phyloP scores from a whole-genome alignment of 2,113 vertebrate species.

The Anolis carolinensis region DNA sequence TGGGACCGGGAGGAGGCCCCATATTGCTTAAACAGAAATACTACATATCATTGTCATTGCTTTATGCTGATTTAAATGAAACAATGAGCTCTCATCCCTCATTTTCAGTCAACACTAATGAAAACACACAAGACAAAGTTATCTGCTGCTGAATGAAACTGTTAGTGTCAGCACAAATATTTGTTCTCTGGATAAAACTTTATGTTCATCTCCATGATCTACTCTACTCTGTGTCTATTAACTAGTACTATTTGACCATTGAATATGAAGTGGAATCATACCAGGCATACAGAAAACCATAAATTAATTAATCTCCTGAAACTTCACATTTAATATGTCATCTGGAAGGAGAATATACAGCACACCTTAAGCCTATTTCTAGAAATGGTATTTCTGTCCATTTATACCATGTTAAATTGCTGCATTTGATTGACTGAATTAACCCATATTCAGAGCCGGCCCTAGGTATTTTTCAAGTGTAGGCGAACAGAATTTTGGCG shows the following conservation, averaged over 20 bases:
- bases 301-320: background rate
- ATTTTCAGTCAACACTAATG: conserved; percentile 40
- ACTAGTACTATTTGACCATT: background rate
- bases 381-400: background rate
- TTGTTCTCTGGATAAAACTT: background rate
- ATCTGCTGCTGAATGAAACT: conserved; percentile 15
- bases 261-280: background rate
- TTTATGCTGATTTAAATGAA: conserved; percentile 27
- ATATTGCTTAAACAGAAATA: background rate
- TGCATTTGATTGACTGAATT: conserved; percentile 23
- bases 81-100: conserved; percentile 14
- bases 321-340: background rate
- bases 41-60: conserved; percentile 21
- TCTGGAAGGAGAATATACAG: conserved; percentile 16
- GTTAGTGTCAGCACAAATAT: conserved; percentile 21
- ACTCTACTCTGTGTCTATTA: background rate
- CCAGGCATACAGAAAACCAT: background rate
- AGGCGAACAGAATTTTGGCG: no score
- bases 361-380: background rate
- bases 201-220: background rate
- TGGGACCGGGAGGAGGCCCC: conserved; percentile 10
- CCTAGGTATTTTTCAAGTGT: no score
- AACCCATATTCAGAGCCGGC: no score
- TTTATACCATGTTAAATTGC: conserved; percentile 12
- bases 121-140: conserved; percentile 17